Conservation (phyloP, 2,113 vertebrate genomes). For the Butorides virescens region DNA sequence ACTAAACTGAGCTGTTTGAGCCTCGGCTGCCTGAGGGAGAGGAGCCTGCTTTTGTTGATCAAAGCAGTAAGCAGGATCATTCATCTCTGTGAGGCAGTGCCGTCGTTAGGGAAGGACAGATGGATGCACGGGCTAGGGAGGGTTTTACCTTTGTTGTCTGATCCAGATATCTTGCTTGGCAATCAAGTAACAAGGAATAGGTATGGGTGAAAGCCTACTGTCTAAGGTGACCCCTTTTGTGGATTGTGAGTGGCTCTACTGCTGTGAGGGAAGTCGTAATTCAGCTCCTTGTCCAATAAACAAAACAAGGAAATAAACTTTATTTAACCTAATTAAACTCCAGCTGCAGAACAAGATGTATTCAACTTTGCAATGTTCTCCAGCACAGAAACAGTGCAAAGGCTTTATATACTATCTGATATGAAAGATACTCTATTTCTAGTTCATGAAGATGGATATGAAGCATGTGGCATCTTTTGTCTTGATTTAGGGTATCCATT, state of each 20-base stretch:
- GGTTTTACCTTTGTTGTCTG: background rate
- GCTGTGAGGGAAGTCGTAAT: background rate
- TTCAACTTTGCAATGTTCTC: background rate
- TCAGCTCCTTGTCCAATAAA: background rate
- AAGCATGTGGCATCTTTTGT: background rate
- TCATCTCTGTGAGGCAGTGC: background rate
- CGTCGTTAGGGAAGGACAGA: background rate
- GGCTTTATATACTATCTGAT: background rate
- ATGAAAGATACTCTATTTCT: background rate
- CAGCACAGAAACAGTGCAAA: background rate
- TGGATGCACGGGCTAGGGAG: too few relatives aligned
- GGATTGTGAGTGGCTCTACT: background rate
- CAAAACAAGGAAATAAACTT: background rate
- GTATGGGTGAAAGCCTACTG: background rate
- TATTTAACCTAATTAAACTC: background rate
- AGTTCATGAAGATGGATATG: background rate
- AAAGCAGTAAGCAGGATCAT: background rate
- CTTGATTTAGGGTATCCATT: background rate
- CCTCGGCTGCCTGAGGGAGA: background rate
- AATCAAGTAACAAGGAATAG: background rate
- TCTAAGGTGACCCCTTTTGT: background rate
- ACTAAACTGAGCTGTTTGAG: background rate
- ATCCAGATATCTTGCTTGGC: background rate
- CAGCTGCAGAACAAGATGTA: background rate
- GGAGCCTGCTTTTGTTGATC: background rate